A percentile compares a stretch with the other conserved stretches of the same genome.
Evolutionary conservation across 1,140 invertebrate species (phyloP).

Genomic region (Drosophila carrolli): DNA sequence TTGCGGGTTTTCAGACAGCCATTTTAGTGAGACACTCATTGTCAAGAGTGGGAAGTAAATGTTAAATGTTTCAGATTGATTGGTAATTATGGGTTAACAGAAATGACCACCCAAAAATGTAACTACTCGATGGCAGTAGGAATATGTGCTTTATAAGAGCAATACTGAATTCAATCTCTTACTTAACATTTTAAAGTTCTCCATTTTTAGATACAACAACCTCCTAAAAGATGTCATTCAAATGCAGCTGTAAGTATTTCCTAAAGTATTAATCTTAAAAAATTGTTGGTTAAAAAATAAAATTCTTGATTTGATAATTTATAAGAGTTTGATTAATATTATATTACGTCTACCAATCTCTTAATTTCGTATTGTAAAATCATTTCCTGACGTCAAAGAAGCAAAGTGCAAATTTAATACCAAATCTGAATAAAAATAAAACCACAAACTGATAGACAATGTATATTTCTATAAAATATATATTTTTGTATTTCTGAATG

Average conservation of each 20-base stretch:
- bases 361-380: neutral
- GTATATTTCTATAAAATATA: neutral
- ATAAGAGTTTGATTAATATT: too few relatives aligned
- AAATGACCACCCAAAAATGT: conserved; percentile 4
- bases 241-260: too few relatives aligned
- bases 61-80: conserved; percentile 46
- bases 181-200: too few relatives aligned
- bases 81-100: conserved; percentile 25
- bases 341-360: neutral
- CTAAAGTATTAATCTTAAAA: too few relatives aligned
- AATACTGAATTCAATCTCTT: too few relatives aligned
- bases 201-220: too few relatives aligned
- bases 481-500: conserved; percentile 4
- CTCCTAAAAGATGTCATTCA: too few relatives aligned
- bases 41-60: conserved; percentile 19
- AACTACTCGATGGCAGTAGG: neutral
- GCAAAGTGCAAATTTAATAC: conserved; percentile 19
- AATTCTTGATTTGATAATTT: too few relatives aligned
- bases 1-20: conserved; percentile 72
- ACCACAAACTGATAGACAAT: neutral
- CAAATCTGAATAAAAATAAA: neutral
- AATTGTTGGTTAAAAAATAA: too few relatives aligned
- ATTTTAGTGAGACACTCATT: conserved; percentile 59
- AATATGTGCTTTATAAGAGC: neutral
- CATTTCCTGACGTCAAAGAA: conserved; percentile 8